These are phyloP conservation scores for Caenorhabditis afra DNA, from an alignment of 2,888 invertebrate genomes.

Conservation along the genomic window DNA sequence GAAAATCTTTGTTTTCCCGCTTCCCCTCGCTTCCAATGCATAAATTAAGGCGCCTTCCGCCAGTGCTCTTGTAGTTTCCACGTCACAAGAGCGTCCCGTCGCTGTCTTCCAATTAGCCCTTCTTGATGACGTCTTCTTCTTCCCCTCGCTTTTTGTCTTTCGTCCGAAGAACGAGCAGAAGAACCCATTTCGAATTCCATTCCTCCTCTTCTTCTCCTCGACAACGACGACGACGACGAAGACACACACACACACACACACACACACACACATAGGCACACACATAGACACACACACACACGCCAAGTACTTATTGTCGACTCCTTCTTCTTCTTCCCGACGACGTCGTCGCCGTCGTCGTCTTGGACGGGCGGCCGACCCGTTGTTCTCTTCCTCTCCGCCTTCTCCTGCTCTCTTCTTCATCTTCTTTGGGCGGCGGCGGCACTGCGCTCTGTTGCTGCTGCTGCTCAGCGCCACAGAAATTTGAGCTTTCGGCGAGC, in stretches of 20 bases:
- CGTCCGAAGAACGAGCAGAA: neutral
- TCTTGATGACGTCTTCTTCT: neutral
- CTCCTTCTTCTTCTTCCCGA: constrained; percentile 16
- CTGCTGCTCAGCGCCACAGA: constrained; percentile 13
- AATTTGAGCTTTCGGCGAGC: constrained; percentile 46
- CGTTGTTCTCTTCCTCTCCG: constrained; percentile 37
- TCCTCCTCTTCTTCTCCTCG: neutral
- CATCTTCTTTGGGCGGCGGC: constrained; percentile 25
- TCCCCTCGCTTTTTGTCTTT: no score
- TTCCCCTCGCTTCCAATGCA: neutral
- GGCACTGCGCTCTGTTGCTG: neutral
- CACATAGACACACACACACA: constrained; percentile 20
- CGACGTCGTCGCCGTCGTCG: constrained; percentile 10
- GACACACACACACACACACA: constrained; percentile 27
- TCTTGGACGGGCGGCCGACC: neutral
- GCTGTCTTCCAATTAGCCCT: neutral
- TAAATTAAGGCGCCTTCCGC: neutral
- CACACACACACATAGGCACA: constrained; percentile 4
- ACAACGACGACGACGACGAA: constrained; percentile 1
- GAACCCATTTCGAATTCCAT: constrained; percentile 20
- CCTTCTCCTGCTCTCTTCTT: constrained; percentile 20
- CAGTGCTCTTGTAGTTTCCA: neutral
- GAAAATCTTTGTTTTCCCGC: neutral
- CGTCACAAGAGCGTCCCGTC: neutral
- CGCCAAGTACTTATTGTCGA: constrained; percentile 48